Conservation (phyloP, 1,140 invertebrate species). For the Caenorhabditis inopinata region DNA sequence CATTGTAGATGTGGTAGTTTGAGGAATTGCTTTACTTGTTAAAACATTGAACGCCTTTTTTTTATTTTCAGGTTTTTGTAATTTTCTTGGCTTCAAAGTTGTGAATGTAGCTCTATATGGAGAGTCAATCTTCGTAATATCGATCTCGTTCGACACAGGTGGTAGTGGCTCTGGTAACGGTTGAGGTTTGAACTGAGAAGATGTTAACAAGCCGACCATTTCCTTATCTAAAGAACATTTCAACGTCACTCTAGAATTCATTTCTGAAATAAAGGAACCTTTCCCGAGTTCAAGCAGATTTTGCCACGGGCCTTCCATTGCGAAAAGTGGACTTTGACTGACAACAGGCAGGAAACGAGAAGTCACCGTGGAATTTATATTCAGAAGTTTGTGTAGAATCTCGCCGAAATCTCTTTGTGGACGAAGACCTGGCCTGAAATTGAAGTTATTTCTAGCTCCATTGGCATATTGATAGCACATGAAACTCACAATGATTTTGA, state of each 20-base stretch:
- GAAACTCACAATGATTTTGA: neutral
- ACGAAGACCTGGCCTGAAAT: neutral
- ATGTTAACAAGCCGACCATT: neutral
- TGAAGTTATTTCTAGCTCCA: neutral
- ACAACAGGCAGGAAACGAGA: constrained; percentile 39
- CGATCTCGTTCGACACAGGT: neutral
- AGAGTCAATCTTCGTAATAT: constrained; percentile 9
- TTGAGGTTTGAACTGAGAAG: neutral
- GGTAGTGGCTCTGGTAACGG: neutral
- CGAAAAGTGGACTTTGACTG: constrained; percentile 34
- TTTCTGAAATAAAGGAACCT: constrained; percentile 1
- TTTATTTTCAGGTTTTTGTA: neutral
- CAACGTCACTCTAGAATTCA: neutral
- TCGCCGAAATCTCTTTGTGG: constrained; percentile 24
- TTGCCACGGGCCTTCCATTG: constrained; percentile 27
- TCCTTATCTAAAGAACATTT: neutral
- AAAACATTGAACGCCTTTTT: constrained; percentile 7
- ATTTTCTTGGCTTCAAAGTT: constrained; percentile 16
- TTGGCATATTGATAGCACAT: neutral
- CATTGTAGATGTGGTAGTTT: neutral
- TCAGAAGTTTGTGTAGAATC: constrained; percentile 31
- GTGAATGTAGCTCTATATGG: constrained; percentile 10
- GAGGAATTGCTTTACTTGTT: neutral
- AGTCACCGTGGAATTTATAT: constrained; percentile 40
- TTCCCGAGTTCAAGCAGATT: neutral